Conservation (phyloP, 2,888 invertebrate genomes). For the Neoascia interrupta region DNA sequence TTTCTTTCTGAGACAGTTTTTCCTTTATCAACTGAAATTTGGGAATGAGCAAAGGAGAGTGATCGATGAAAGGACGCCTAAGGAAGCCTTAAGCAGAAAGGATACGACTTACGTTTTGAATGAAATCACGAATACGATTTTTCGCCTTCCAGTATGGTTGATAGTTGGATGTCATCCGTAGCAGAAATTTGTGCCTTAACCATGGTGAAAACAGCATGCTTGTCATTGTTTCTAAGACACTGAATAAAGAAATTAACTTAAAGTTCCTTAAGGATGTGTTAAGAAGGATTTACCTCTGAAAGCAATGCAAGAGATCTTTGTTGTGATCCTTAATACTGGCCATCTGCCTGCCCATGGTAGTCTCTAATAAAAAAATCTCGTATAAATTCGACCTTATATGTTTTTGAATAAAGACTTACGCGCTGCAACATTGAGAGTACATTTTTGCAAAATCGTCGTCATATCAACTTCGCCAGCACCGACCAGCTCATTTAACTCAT, state of each 20-base stretch:
- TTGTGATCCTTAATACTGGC: conserved; percentile 67
- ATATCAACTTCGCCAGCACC: conserved; percentile 72
- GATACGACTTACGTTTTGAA: conserved; percentile 73
- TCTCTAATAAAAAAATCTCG: conserved; percentile 71
- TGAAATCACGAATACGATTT: conserved; percentile 72
- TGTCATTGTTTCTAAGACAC: conserved; percentile 75
- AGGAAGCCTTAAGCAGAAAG: too few species aligned
- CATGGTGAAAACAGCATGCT: conserved; percentile 76
- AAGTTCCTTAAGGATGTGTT: not conserved
- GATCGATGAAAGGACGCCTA: too few species aligned
- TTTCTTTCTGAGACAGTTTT: conserved; percentile 70
- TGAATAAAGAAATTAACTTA: conserved; percentile 38
- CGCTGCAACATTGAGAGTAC: conserved; percentile 74
- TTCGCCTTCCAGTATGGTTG: conserved; percentile 72
- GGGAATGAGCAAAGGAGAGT: too few species aligned
- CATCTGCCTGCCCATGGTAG: conserved; percentile 76
- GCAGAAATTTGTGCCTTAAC: conserved; percentile 71
- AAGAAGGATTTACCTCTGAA: conserved; percentile 74
- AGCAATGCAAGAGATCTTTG: conserved; percentile 72
- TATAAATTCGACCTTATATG: not conserved
- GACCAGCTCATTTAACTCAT: conserved; percentile 68
- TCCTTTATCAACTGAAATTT: conserved; percentile 72
- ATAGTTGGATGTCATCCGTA: conserved; percentile 72
- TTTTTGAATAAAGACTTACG: conserved; percentile 71
- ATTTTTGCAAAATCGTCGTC: conserved; percentile 73